Evolutionary conservation across 1,140 invertebrate species (phyloP).

Genomic region (Tetragnatha versicolor): DNA sequence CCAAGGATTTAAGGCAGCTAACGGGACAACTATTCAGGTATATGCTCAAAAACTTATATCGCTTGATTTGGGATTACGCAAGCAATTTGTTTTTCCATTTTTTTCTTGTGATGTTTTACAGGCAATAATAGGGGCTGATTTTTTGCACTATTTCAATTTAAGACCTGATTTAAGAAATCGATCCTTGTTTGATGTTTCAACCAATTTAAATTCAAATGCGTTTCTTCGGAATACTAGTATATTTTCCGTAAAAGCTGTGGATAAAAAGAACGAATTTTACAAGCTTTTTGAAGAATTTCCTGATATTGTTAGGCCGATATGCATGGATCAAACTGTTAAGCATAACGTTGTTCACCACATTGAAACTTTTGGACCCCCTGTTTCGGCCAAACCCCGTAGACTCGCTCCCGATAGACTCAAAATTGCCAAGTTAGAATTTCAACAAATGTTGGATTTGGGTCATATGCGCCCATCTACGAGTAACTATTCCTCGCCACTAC

Average conservation of each 20-base stretch:
- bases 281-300: conserved; percentile 54
- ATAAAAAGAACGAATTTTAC: not conserved
- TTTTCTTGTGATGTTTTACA: not conserved
- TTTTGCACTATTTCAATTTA: conserved; percentile 44
- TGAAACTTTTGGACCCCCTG: conserved; percentile 26
- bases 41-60: conserved; percentile 25
- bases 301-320: conserved; percentile 51
- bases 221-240: not conserved
- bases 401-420: conserved; percentile 20
- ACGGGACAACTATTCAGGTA: conserved; percentile 22
- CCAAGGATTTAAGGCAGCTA: conserved; percentile 21
- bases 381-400: not conserved
- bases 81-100: conserved; percentile 21
- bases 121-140: conserved; percentile 48
- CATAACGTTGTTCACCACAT: conserved; percentile 39
- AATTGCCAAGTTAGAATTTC: conserved; percentile 34
- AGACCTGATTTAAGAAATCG: conserved; percentile 10
- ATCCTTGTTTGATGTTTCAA: conserved; percentile 10
- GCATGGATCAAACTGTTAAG: conserved; percentile 46
- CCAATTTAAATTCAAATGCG: not conserved
- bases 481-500: conserved; percentile 57
- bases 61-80: conserved; percentile 24
- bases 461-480: conserved; percentile 56
- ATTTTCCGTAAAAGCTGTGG: not conserved
- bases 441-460: conserved; percentile 33